Conservation (phyloP, 2,797 vertebrate species). For the Leuciscus waleckii region DNA sequence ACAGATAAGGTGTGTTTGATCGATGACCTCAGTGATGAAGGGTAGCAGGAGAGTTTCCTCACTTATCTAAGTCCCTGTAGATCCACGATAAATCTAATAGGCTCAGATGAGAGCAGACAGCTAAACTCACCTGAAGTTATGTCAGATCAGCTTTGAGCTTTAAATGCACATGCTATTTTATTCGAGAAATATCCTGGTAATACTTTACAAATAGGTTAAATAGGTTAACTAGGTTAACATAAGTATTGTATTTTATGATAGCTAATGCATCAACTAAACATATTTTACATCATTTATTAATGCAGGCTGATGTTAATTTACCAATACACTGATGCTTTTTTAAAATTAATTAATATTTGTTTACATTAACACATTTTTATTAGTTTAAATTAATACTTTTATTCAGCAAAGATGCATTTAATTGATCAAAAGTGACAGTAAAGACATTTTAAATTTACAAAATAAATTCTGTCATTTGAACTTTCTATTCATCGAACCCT, state of each 20-base stretch:
- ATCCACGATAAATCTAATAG: conserved; percentile 5
- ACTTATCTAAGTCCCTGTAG: conserved; percentile 6
- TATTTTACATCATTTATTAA: neutral
- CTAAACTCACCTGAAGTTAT: neutral
- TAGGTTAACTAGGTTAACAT: no score
- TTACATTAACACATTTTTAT: neutral
- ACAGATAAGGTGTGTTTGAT: neutral
- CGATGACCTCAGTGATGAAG: conserved; percentile 6
- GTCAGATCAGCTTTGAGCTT: neutral
- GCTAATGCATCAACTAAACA: neutral
- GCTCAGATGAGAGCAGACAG: conserved; percentile 16
- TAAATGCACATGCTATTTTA: neutral
- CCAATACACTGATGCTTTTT: neutral
- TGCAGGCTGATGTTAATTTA: neutral
- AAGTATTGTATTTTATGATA: neutral
- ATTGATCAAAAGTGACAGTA: neutral
- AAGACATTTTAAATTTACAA: neutral
- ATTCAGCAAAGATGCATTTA: neutral
- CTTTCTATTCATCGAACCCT: neutral
- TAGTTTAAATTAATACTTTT: neutral
- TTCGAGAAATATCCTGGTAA: neutral
- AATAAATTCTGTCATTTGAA: neutral
- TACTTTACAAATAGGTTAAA: neutral
- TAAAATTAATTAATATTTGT: neutral
- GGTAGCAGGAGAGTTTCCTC: neutral